Evolutionary conservation across 2,888 invertebrate genomes (phyloP).

Genomic region (Ectemnius lituratus): DNA sequence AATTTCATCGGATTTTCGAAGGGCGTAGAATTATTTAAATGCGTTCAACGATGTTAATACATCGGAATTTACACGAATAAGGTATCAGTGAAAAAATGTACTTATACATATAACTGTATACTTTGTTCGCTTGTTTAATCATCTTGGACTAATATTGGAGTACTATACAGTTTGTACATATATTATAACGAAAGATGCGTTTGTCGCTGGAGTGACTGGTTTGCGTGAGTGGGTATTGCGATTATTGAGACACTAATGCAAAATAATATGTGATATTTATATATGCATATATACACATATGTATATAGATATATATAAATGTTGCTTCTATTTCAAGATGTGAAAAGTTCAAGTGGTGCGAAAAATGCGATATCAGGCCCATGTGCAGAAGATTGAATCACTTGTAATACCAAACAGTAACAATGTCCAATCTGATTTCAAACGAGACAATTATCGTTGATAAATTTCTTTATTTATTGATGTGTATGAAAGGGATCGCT

Average conservation of each 20-base stretch:
- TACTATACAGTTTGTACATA: conserved; percentile 71
- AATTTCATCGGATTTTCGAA: conserved; percentile 41
- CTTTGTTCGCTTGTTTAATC: conserved; percentile 65
- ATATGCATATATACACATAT: conserved; percentile 44
- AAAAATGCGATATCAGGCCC: conserved; percentile 40
- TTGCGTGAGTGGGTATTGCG: conserved; percentile 54
- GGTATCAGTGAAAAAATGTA: conserved; percentile 45
- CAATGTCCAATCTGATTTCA: conserved; percentile 12
- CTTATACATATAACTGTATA: conserved; percentile 54
- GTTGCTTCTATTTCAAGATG: conserved; percentile 53
- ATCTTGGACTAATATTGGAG: conserved; percentile 52
- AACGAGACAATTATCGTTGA: conserved; percentile 46
- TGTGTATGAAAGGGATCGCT: conserved; percentile 44
- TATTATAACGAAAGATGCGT: conserved; percentile 61
- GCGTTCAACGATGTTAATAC: conserved; percentile 46
- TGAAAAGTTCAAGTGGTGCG: conserved; percentile 34
- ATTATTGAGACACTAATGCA: conserved; percentile 54
- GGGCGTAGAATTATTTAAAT: conserved; percentile 42
- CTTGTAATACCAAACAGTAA: too few relatives aligned
- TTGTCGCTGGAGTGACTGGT: conserved; percentile 54
- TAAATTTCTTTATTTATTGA: conserved; percentile 51
- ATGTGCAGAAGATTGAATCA: conserved; percentile 46
- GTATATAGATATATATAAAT: conserved; percentile 54
- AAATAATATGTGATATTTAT: conserved; percentile 50
- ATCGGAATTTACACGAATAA: conserved; percentile 34